phyloP scores from a whole-genome alignment of 2,113 vertebrate species.

The Epinephelus fuscoguttatus region DNA sequence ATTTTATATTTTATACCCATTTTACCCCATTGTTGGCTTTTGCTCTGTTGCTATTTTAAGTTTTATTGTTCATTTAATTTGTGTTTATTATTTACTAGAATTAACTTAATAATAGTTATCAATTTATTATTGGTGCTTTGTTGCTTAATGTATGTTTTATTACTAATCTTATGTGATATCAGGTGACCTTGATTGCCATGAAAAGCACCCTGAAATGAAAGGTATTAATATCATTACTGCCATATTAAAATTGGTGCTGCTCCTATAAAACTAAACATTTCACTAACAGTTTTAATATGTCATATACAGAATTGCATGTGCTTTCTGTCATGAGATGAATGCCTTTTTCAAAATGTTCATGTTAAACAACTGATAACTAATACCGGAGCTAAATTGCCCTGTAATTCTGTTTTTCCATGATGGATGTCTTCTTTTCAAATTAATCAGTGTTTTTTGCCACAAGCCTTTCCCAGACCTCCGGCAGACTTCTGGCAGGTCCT shows the following conservation, averaged over 20 bases:
- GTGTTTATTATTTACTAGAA: too few relatives aligned
- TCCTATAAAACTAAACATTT: background rate
- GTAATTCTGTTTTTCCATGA: background rate
- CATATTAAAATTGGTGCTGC: background rate
- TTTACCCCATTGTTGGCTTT: too few relatives aligned
- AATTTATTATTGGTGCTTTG: too few relatives aligned
- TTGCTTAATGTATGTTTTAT: too few relatives aligned
- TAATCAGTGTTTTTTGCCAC: background rate
- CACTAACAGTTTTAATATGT: background rate
- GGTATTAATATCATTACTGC: too few relatives aligned
- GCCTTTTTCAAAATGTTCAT: background rate
- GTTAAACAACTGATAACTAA: slow-evolving; percentile 6
- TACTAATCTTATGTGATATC: too few relatives aligned
- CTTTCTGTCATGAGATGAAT: background rate
- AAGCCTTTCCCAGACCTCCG: slow-evolving; percentile 10
- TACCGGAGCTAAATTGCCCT: background rate
- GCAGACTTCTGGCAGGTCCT: background rate
- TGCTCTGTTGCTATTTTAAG: too few relatives aligned
- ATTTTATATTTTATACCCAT: too few relatives aligned
- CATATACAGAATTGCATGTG: background rate
- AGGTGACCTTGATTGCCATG: too few relatives aligned
- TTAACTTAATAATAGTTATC: too few relatives aligned
- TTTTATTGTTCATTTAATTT: too few relatives aligned
- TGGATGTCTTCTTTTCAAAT: background rate
- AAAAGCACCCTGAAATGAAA: too few relatives aligned